Evolutionary conservation across 2,888 invertebrate species (phyloP).

Genomic region (Ornithoptera alexandrae): DNA sequence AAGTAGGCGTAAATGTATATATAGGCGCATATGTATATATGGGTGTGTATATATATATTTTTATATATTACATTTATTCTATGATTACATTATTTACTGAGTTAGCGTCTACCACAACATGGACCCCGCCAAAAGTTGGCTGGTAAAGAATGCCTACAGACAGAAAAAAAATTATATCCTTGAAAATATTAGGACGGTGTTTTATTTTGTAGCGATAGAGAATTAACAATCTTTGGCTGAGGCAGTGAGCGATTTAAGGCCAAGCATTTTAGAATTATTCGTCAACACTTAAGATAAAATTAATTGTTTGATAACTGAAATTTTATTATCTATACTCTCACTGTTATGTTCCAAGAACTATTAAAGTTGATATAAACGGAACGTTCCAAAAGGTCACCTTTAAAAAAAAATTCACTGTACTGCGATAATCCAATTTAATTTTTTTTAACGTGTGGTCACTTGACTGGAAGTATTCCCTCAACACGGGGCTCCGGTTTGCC

Average conservation of each 20-base stretch:
- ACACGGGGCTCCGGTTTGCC: slow-evolving; percentile 21
- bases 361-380: background rate
- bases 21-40: too few relatives aligned
- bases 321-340: background rate
- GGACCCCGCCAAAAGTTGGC: too few relatives aligned
- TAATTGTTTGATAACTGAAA: background rate
- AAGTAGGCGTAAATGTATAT: background rate
- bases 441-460: slow-evolving; percentile 14
- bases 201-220: too few relatives aligned
- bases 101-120: too few relatives aligned
- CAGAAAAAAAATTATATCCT: too few relatives aligned
- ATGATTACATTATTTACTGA: too few relatives aligned
- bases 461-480: slow-evolving; percentile 22
- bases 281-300: too few relatives aligned
- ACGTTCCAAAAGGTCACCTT: slow-evolving; percentile 7
- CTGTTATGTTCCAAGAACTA: background rate
- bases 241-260: background rate
- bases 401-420: slow-evolving; percentile 1
- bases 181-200: too few relatives aligned
- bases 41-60: too few relatives aligned
- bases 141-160: too few relatives aligned
- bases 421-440: slow-evolving; percentile 15
- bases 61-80: too few relatives aligned
- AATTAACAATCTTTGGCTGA: background rate
- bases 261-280: too few relatives aligned